Conservation (phyloP, 2,113 vertebrate genomes). For the Sceloporus undulatus region DNA sequence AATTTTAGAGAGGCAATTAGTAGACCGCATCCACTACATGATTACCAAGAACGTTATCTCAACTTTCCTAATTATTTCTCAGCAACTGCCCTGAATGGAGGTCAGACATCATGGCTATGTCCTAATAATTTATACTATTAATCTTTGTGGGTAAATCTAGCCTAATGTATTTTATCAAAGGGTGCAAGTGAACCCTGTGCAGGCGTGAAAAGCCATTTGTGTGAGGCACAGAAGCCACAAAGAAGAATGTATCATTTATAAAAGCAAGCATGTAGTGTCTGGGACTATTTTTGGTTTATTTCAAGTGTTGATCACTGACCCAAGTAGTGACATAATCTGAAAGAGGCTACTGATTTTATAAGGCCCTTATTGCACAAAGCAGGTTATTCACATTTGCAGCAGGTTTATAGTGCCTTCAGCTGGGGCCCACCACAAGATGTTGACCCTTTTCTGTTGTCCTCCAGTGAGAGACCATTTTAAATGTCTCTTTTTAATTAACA, state of each 20-base stretch:
- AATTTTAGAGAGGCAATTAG: slow-evolving; percentile 9
- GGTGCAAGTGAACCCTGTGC: neutral
- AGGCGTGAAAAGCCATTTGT: too few relatives aligned
- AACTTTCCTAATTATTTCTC: neutral
- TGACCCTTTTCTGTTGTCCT: too few relatives aligned
- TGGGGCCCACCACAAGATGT: too few relatives aligned
- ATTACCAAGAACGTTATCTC: slow-evolving; percentile 1
- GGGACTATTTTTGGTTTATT: neutral
- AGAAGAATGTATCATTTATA: neutral
- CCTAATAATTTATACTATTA: neutral
- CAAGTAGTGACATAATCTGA: neutral
- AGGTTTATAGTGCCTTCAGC: too few relatives aligned
- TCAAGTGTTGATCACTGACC: neutral
- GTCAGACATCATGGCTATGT: neutral
- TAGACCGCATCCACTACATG: neutral
- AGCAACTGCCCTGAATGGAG: neutral
- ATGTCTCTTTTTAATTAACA: too few relatives aligned
- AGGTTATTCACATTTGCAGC: too few relatives aligned
- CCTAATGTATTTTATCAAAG: neutral
- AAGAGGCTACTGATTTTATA: neutral
- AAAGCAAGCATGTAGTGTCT: neutral
- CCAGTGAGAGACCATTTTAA: too few relatives aligned
- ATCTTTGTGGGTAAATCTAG: neutral
- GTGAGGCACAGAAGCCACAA: too few relatives aligned
- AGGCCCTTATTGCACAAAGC: too few relatives aligned